Conservation (phyloP, 2,888 invertebrate genomes). For the Dasysyrphus albostriatus region DNA sequence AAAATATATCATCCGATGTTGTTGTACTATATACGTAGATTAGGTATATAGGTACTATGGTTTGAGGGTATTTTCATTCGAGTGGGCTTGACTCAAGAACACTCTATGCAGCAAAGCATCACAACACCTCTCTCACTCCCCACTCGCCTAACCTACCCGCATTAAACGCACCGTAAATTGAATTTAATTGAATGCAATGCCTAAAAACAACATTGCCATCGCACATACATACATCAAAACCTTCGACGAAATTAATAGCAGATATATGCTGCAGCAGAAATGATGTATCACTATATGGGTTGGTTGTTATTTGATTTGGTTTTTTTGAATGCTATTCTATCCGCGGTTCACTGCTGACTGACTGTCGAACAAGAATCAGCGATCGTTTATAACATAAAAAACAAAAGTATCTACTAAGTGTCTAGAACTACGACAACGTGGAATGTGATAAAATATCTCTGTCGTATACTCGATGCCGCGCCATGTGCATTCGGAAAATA, state of each 20-base stretch:
- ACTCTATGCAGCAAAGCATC: conserved; percentile 26
- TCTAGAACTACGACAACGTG: conserved; percentile 42
- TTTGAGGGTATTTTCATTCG: conserved; percentile 40
- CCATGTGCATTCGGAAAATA: conserved; percentile 23
- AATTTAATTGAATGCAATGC: conserved; percentile 74
- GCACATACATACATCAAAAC: conserved; percentile 16
- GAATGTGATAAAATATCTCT: conserved; percentile 38
- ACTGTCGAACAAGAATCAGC: conserved; percentile 57
- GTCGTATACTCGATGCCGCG: conserved; percentile 33
- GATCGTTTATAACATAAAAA: conserved; percentile 71
- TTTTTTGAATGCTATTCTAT: conserved; percentile 47
- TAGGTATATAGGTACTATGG: not conserved
- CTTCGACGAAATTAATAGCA: not conserved
- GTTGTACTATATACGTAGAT: not conserved
- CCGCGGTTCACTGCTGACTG: conserved; percentile 68
- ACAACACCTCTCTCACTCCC: not conserved
- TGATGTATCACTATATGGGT: not conserved
- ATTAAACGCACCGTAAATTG: conserved; percentile 72
- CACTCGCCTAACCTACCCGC: not conserved
- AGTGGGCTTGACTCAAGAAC: conserved; percentile 62
- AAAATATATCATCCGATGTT: conserved; percentile 38
- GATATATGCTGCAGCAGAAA: conserved; percentile 13
- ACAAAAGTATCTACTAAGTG: conserved; percentile 68
- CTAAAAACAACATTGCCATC: conserved; percentile 47
- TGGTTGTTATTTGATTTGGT: not conserved